Base-by-base conservation (phyloP, 1,140 invertebrate species). In the Heliconius melpomene region DNA sequence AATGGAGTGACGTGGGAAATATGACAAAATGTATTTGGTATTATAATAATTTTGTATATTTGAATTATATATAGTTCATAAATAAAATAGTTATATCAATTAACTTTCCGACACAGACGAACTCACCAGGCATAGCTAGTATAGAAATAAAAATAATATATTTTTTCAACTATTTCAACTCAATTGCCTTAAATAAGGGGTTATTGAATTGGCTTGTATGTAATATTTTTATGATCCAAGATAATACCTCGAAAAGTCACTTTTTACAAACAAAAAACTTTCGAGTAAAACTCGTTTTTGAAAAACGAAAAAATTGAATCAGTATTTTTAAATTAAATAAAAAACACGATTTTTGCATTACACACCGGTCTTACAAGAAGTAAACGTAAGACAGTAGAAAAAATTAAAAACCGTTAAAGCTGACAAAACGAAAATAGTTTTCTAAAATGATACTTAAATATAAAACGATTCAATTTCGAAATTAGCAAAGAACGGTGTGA, bases 311-410 rank as follows among this genome's bases (percentile, higher is more conserved):
- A 66, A 66, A 66, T 29, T 9, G 23, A 66, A 6, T 26, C 60
- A 66, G 60, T 66, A 29, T 66, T 66, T 66, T 66, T 66, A 26
- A 66, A 66, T 66, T 66, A 66, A 66, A 66, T 66, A 66, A 66
- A 66, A 66, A 66, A 66, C 26, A 66, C 60, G 60, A 66, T 23
- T 66, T 29, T 26, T 66, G 60, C 60, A 66, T 66, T 66, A 66
- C 60, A 66, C 60, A 66, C 60, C 13, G 60, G 60, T 66, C 60
- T 26, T 66, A 26, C 60, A 29, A 66, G 23, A 66, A 66, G 60
- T 29, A 66, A 66, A 66, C 60, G 60, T 66, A 66, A 66, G 60
- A 29, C 23, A 26, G 60, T 29, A 66, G 60, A 66, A 66, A 66
- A 66, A 26, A 26, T 66, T 66, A 26, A 66, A 16, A 29, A 66